Conservation (phyloP, 2,113 vertebrate species). For the Synchiropus splendidus region DNA sequence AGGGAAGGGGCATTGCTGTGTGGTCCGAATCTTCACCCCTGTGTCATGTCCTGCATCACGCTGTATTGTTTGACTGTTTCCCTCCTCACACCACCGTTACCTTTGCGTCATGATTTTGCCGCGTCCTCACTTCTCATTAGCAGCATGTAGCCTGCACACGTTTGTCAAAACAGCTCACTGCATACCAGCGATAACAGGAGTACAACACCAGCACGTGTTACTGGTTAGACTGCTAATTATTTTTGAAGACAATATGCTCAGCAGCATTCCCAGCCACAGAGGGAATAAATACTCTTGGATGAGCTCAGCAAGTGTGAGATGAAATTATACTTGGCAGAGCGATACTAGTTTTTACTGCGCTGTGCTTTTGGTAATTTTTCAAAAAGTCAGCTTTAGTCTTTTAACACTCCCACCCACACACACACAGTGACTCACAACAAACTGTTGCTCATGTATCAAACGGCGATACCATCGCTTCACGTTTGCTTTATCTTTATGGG, state of each 20-base stretch:
- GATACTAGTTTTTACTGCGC: slow-evolving; percentile 12
- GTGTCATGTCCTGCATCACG: too few relatives aligned
- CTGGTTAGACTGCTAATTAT: slow-evolving; percentile 33
- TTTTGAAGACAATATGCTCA: slow-evolving; percentile 23
- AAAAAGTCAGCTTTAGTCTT: slow-evolving; percentile 7
- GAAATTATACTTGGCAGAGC: slow-evolving; percentile 5
- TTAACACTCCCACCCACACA: slow-evolving; percentile 3
- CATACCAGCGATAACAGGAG: slow-evolving; percentile 30
- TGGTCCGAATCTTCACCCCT: slow-evolving; percentile 6
- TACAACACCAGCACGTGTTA: slow-evolving; percentile 26
- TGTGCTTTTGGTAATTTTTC: slow-evolving; percentile 10
- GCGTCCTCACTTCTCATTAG: neutral
- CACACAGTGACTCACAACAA: neutral
- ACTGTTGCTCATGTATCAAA: slow-evolving; percentile 14
- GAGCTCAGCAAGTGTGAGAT: slow-evolving; percentile 8
- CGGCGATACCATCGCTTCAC: slow-evolving; percentile 10
- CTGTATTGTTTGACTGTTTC: too few relatives aligned
- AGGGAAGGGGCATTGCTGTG: slow-evolving; percentile 27
- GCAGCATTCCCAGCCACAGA: slow-evolving; percentile 5
- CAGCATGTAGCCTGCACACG: slow-evolving; percentile 19
- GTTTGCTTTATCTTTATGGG: slow-evolving; percentile 34
- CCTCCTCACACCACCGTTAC: too few relatives aligned
- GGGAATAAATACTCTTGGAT: slow-evolving; percentile 13
- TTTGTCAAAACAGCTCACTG: slow-evolving; percentile 22
- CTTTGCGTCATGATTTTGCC: neutral